Percentiles rank a stretch among this genome's conserved stretches.
Evolutionary conservation across 1,140 invertebrate species (phyloP).

Genomic region (Mamestra configurata): DNA sequence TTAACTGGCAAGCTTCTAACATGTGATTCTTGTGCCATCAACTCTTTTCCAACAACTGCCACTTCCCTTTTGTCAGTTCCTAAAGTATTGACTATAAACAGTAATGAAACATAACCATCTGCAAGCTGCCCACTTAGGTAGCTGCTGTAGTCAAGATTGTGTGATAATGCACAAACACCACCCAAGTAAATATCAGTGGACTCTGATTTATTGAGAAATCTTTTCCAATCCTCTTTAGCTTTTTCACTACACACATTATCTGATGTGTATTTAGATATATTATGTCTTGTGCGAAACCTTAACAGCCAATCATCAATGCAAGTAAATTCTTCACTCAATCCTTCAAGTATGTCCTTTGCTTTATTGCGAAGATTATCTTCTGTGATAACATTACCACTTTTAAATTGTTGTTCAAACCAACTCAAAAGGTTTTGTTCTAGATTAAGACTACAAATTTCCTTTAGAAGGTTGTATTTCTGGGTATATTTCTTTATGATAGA

Average conservation of each 20-base stretch:
- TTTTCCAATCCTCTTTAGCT: conserved; percentile 55
- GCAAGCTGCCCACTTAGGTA: conserved; percentile 52
- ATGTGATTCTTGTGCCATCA: conserved; percentile 47
- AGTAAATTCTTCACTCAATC: conserved; percentile 55
- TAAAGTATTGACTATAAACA: conserved; percentile 53
- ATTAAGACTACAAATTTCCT: conserved; percentile 55
- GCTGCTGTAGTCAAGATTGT: conserved; percentile 56
- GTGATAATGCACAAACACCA: conserved; percentile 53
- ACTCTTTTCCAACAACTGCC: conserved; percentile 55
- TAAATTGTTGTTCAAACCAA: conserved; percentile 55
- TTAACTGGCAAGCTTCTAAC: conserved; percentile 56
- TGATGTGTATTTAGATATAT: conserved; percentile 54
- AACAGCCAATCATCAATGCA: conserved; percentile 60
- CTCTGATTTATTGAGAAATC: conserved; percentile 49
- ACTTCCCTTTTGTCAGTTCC: conserved; percentile 56
- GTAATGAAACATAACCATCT: conserved; percentile 55
- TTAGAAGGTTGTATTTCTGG: conserved; percentile 58
- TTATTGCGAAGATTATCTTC: conserved; percentile 56
- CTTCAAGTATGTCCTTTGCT: conserved; percentile 53
- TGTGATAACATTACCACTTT: conserved; percentile 54
- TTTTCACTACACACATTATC: conserved; percentile 48
- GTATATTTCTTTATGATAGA: conserved; percentile 59
- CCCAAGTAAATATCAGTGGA: conserved; percentile 56
- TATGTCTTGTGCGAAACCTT: conserved; percentile 59
- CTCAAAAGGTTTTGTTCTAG: conserved; percentile 58